Base-by-base conservation (phyloP, 2,888 invertebrate species). In the Acleris cristana region DNA sequence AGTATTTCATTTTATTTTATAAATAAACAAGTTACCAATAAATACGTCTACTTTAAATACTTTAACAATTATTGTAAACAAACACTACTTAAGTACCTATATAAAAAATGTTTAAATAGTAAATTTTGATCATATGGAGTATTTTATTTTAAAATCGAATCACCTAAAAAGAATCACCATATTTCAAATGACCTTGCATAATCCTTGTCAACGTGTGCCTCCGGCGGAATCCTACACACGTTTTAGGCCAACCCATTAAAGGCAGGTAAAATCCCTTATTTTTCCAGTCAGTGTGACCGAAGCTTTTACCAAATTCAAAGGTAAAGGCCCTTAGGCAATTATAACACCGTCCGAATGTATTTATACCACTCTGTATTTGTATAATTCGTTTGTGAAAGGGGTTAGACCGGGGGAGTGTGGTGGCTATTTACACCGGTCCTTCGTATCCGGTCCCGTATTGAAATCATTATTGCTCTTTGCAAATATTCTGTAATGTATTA, bases 301-400 rank as follows among this genome's bases (percentile, higher is more conserved):
- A 55, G 55, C 68, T 68, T 56, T 65, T 62, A 61, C 34, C 48
- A 49, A 61, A 62, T 51, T 61, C 66, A 60, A 65, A 64, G 59
- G 65, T 64, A 59, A 44, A 57, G 51, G 44, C 54, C 60, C 64
- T 21, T 12, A 16, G 64, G 69, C 65, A 69, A 69, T 69, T 69
- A 65, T 65, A 55, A 60, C 64, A 65, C 54, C 51, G 60, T 64
- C 57, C 55, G 30, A 64, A 66, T 52, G 56, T 66, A 57, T 66
- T 62, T 61, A 62, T 66, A 45, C 61, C 59, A 60, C 34, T 55
- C 55, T 34, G 45, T 56, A 40, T 65, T 61, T 66, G 61, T 61
- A 55, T 56, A 57, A 61, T 66, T 61, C 56, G 66, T 61, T 61
- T 62, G 56, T 65, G 54, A 60, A 30, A 60, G 51, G 52, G 60